Evolutionary conservation across 1,140 invertebrate genomes (phyloP).

Genomic region (Bilobella aurantiaca): DNA sequence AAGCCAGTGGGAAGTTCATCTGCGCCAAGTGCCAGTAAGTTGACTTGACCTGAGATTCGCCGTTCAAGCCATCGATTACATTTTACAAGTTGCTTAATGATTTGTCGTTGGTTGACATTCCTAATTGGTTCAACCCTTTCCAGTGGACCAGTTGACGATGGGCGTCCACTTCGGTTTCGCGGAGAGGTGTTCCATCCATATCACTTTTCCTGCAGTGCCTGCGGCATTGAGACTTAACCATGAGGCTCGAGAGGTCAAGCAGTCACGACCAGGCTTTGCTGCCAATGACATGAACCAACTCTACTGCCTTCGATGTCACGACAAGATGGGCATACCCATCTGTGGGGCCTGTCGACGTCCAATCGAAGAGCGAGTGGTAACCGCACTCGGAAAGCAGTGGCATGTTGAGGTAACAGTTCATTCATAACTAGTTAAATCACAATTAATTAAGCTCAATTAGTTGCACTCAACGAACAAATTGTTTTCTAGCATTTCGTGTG

Average conservation of each 20-base stretch:
- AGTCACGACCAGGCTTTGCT: slow-evolving; percentile 69
- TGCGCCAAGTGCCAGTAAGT: slow-evolving; percentile 98
- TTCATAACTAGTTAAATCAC: neutral
- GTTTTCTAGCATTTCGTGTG: slow-evolving; percentile 92
- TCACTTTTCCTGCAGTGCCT: slow-evolving; percentile 94
- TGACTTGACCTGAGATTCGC: slow-evolving; percentile 5
- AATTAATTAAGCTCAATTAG: no score
- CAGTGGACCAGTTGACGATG: slow-evolving; percentile 86
- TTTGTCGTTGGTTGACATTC: no score
- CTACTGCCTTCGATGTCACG: slow-evolving; percentile 95
- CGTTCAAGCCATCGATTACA: neutral
- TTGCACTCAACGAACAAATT: no score
- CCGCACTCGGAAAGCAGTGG: slow-evolving; percentile 97
- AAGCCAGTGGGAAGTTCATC: slow-evolving; percentile 89
- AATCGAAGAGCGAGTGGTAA: slow-evolving; percentile 92
- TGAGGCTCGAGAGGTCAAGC: slow-evolving; percentile 63
- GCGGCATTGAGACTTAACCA: slow-evolving; percentile 68
- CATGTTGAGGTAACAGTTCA: slow-evolving; percentile 60
- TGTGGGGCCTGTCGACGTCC: slow-evolving; percentile 93
- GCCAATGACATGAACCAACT: slow-evolving; percentile 91
- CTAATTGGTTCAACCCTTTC: slow-evolving; percentile 14
- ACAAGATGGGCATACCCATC: slow-evolving; percentile 97
- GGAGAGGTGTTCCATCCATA: slow-evolving; percentile 98
- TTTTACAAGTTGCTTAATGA: slow-evolving; percentile 7
- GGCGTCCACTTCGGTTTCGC: slow-evolving; percentile 82